Evolutionary conservation across 2,113 vertebrate genomes (phyloP), one percentile per base, ranked within the genome.

Genomic region (Procavia capensis): DNA sequence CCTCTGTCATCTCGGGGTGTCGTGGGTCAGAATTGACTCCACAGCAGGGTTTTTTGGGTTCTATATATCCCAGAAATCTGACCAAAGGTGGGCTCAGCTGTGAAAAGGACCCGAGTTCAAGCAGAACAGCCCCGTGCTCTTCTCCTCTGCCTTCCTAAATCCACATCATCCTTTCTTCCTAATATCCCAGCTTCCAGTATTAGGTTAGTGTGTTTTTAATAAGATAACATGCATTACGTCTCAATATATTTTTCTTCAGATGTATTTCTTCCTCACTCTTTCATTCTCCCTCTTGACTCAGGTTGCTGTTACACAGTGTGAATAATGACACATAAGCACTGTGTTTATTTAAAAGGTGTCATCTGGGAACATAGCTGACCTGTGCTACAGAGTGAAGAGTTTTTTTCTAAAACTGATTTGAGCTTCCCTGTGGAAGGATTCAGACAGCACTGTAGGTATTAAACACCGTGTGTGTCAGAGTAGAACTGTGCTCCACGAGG

Each of bases 291-390:
- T 82, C n/a, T 66, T 81, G 25, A 84, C 45, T 4, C 96, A 84
- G 75, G 76, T 29, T 59, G 14, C 79, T 85, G 83, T 81, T 91
- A 89, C 8, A 2, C 6, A 22, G 47, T 84, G 50, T 80, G 95
- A 97, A 90, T 95, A 97, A 94, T 95, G 90, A 88, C 27, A 47
- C 22, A 76, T 43, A 92, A 88, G 68, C 9, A 74, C 57, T 78
- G 80, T 91, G 88, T 97, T 98, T 97, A 90, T 97, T 97, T 95
- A 96, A 97, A 97, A 97, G 92, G 78, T 90, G 92, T 96, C 93
- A 72, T 90, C 90, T 94, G 81, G 86, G 91, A 94, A 97, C 96
- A 66, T 88, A 72, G 54, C 39, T 81, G 75, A 88, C 92, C 96
- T 96, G 75, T 92, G 93, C 94, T 72, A 89, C 43, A 95, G 50